These are phyloP conservation scores for Fundulus diaphanus DNA, from an alignment of 2,797 vertebrate species.

Conservation along the genomic window DNA sequence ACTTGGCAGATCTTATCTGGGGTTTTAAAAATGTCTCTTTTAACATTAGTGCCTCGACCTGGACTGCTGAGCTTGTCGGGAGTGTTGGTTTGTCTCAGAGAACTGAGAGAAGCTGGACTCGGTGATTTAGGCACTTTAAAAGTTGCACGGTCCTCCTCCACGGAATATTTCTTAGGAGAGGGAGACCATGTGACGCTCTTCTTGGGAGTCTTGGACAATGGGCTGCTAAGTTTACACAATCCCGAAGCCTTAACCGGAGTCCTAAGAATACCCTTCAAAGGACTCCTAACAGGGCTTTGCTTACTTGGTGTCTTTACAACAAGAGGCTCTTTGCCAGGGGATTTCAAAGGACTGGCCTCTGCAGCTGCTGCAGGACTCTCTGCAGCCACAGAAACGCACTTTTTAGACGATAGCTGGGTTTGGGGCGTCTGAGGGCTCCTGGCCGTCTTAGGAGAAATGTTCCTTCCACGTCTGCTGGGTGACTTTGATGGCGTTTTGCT, in stretches of 20 bases:
- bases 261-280: constrained; percentile 79
- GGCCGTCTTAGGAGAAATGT: constrained; percentile 42
- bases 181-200: constrained; percentile 82
- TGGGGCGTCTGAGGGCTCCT: constrained; percentile 45
- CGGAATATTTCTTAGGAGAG: constrained; percentile 60
- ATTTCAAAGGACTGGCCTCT: constrained; percentile 71
- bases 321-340: constrained; percentile 55
- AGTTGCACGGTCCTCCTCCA: constrained; percentile 16
- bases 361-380: constrained; percentile 52
- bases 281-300: constrained; percentile 51
- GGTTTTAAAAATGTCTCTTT: constrained; percentile 63
- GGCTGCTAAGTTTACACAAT: constrained; percentile 52
- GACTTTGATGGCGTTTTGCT: constrained; percentile 82
- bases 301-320: constrained; percentile 62
- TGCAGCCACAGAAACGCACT: constrained; percentile 14
- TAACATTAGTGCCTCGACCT: constrained; percentile 38
- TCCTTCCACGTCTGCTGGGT: constrained; percentile 48
- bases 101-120: constrained; percentile 33
- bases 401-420: constrained; percentile 48
- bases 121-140: constrained; percentile 78
- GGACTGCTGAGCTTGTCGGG: constrained; percentile 52
- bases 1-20: constrained; percentile 66
- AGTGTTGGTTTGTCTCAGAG: constrained; percentile 57
- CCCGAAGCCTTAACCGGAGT: constrained; percentile 68
- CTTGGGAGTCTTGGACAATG: constrained; percentile 62